Conservation (phyloP, 2,797 vertebrate species). For the Holocentrus rufus region DNA sequence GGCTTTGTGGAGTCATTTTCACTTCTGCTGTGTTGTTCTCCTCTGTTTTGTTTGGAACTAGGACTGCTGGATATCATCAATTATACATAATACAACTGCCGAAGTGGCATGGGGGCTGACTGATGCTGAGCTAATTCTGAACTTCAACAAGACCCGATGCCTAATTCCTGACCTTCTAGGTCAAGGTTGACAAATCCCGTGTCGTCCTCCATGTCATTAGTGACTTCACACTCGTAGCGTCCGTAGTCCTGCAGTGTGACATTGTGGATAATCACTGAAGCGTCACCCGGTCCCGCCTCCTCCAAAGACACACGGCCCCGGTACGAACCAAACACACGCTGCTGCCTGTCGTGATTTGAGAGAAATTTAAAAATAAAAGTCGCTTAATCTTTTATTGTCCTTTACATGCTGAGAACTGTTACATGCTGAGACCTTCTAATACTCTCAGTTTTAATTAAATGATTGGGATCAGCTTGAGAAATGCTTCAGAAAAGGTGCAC, state of each 20-base stretch:
- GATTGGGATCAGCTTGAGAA: neutral
- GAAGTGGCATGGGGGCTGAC: neutral
- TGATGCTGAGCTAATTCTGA: neutral
- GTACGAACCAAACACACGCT: slow-evolving; percentile 87
- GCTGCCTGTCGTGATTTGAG: slow-evolving; percentile 72
- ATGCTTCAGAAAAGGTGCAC: neutral
- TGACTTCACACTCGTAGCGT: slow-evolving; percentile 95
- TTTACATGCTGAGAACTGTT: too few species aligned
- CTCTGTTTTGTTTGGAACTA: neutral
- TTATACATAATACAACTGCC: too few species aligned
- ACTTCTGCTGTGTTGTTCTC: neutral
- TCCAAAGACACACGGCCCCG: slow-evolving; percentile 88
- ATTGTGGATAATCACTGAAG: slow-evolving; percentile 93
- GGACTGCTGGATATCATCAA: too few species aligned
- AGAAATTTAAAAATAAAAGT: neutral
- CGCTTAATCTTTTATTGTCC: neutral
- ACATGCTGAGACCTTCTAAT: too few species aligned
- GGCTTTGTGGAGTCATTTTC: neutral
- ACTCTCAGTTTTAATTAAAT: neutral
- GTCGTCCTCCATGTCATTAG: slow-evolving; percentile 94
- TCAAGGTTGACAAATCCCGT: slow-evolving; percentile 94
- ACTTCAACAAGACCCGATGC: neutral
- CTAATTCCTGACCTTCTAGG: slow-evolving; percentile 86
- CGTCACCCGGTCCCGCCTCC: slow-evolving; percentile 85
- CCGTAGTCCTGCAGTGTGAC: slow-evolving; percentile 95